Base-by-base conservation (phyloP, 2,888 invertebrate genomes). In the Apodemia zela region DNA sequence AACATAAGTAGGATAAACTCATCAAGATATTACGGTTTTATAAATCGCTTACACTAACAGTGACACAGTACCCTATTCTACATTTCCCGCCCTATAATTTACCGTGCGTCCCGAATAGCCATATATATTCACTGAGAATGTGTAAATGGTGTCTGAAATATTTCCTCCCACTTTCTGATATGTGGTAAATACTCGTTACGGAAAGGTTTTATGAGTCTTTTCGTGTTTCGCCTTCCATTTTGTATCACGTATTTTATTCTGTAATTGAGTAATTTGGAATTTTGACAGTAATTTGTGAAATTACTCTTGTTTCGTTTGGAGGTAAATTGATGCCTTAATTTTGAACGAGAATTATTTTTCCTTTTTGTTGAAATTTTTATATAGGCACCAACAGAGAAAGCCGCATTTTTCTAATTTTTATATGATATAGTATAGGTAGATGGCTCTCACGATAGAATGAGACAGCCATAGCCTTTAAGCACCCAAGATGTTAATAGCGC, bases 111-210 rank as follows among this genome's bases (percentile, higher is more conserved):
- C 69, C 78, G 81, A 84, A 85, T 86, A 83, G 76, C 82, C 73
- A 75, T 75, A 85, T 86, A 84, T 82, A 84, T 87, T 82, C 81
- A 75, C 78, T 74, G 75, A 75, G 75, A 72, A 78, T 79, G 74
- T 78, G 79, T 82, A 81, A 84, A 83, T 81, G 76, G 77, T 72
- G 79, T 80, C 81, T 84, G 84, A 81, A 84, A 84, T 81, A 82
- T 81, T 80, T 76, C 73, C 73, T 69, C 66, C 54, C 54, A 54
- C 54, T 54, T 54, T 54, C 54, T 54, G 54, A 54, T 54, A 54
- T 54, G 54, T 54, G 54, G 54, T 54, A 54, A 54, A 54, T 54
- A 54, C 54, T 54, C 54, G 54, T 54, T 54, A 54, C 54, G 54
- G 54, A 54, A 54, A 54, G 54, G 54, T 54, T 54, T 54, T 54